phyloP scores from a whole-genome alignment of 2,797 vertebrate species.

The Geotria australis region DNA sequence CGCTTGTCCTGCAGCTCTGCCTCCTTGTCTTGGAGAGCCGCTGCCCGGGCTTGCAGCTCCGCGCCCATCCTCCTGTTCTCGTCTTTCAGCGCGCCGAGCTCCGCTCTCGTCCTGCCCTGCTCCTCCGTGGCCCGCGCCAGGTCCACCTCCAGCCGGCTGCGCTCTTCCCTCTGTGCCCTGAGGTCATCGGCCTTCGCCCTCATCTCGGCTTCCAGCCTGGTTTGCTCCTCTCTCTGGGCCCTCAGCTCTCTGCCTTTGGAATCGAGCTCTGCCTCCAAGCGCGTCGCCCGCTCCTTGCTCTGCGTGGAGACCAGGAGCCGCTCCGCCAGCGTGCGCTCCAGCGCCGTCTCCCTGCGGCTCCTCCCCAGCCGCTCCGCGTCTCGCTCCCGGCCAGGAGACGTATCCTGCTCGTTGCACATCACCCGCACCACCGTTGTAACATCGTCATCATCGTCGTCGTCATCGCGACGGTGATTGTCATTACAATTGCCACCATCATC shows the following conservation, averaged over 20 bases:
- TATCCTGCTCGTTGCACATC: constrained; percentile 1
- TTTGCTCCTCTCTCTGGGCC: no score
- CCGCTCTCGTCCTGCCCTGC: constrained; percentile 11
- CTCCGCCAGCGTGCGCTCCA: constrained; percentile 20
- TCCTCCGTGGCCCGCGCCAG: neutral
- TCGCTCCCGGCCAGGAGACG: neutral
- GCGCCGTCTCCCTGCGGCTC: neutral
- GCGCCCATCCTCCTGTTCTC: constrained; percentile 5
- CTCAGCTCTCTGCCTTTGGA: no score
- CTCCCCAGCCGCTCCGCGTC: neutral
- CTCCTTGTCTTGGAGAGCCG: constrained; percentile 16
- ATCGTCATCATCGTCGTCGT: no score
- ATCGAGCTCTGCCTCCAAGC: no score
- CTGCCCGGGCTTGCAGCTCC: constrained; percentile 1
- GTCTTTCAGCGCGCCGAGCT: constrained; percentile 13
- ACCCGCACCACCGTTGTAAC: no score
- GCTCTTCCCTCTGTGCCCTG: no score
- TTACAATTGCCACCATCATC: no score
- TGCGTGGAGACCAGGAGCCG: constrained; percentile 14
- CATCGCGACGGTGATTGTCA: no score
- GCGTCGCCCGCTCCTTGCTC: constrained; percentile 13
- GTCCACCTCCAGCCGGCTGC: no score
- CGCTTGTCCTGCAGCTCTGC: constrained; percentile 10
- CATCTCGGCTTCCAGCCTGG: no score
- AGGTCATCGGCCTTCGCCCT: no score